phyloP scores from a whole-genome alignment of 1,140 invertebrate species.

The Proctacanthus coquilletti region DNA sequence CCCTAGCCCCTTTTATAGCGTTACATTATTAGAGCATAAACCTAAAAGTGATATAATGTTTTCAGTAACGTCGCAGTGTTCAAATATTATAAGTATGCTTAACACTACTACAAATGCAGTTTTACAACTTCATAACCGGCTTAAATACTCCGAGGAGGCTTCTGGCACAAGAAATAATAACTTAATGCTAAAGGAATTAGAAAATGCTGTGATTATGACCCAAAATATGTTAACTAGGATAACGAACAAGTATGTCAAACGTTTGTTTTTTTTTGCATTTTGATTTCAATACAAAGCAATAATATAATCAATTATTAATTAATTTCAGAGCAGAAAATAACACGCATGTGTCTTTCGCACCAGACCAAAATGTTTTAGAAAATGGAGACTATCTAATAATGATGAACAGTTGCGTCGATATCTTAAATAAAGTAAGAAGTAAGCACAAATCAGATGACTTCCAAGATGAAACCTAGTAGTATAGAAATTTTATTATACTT shows the following conservation, averaged over 20 bases:
- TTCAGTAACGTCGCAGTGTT: constrained; percentile 26
- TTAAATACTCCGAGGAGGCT: constrained; percentile 20
- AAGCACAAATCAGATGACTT: constrained; percentile 31
- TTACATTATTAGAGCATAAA: too few species aligned
- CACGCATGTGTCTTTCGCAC: constrained; percentile 6
- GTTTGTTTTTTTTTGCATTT: too few species aligned
- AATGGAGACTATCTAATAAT: constrained; percentile 31
- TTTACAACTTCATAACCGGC: constrained; percentile 26
- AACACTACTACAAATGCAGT: constrained; percentile 27
- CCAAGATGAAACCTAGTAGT: constrained; percentile 30
- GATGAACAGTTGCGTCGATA: constrained; percentile 31
- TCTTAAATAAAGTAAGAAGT: constrained; percentile 29
- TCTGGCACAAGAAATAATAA: constrained; percentile 5
- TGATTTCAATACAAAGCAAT: constrained; percentile 1
- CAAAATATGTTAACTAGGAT: constrained; percentile 32
- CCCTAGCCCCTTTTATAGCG: too few species aligned
- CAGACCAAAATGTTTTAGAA: constrained; percentile 11
- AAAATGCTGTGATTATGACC: constrained; percentile 34
- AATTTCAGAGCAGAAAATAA: constrained; percentile 10
- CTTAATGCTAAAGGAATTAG: constrained; percentile 32
- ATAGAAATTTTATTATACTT: too few species aligned
- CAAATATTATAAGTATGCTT: constrained; percentile 29
- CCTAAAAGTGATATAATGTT: not conserved
- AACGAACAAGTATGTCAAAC: constrained; percentile 26
- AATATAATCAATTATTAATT: not conserved